These are phyloP conservation scores for Brachyrhaphis roseni DNA, from an alignment of 2,797 vertebrate species.

Conservation along the genomic window DNA sequence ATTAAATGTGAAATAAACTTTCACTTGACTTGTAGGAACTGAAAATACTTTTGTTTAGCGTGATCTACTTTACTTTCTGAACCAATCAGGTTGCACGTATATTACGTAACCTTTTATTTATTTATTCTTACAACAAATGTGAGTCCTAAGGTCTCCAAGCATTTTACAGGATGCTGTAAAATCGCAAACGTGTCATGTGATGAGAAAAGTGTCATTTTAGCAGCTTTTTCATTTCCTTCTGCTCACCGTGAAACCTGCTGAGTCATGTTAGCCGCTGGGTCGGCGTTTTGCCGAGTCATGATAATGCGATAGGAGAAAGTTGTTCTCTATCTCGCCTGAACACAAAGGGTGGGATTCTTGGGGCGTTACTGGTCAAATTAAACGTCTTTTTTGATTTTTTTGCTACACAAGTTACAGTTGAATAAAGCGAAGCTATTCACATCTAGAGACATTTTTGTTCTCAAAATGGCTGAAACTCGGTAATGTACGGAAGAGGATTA, in stretches of 20 bases:
- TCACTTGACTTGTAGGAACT: not conserved
- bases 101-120: not conserved
- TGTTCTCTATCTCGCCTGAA: conserved; percentile 59
- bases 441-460: not conserved
- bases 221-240: conserved; percentile 38
- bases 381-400: not conserved
- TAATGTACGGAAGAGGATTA: no score
- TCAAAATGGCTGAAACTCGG: no score
- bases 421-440: not conserved
- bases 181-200: not conserved
- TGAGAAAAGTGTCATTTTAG: conserved; percentile 17
- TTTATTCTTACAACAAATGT: not conserved
- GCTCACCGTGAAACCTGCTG: conserved; percentile 17
- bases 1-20: no score
- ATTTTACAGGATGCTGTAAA: not conserved
- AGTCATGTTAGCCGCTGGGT: conserved; percentile 51
- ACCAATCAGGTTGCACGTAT: not conserved
- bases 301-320: conserved; percentile 39
- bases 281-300: conserved; percentile 72
- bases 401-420: not conserved
- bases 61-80: not conserved
- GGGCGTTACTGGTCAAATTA: not conserved
- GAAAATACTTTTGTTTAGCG: not conserved
- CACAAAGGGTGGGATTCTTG: conserved; percentile 60
- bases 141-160: not conserved